Conservation (phyloP, 2,888 invertebrate genomes). For the Julus scandinavius region DNA sequence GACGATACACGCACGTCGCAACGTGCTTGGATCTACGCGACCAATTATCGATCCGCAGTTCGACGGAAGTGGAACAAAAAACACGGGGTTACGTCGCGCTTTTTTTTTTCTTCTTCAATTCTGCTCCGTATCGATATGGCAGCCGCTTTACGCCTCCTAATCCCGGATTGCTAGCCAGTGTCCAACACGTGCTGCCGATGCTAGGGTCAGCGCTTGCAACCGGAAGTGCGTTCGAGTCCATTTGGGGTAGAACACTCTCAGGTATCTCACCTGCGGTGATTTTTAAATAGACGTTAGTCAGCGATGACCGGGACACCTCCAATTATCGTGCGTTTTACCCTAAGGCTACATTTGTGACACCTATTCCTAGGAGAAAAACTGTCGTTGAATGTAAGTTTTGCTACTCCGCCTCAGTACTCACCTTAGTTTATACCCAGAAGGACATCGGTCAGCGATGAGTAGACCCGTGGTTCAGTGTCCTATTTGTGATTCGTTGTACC, state of each 20-base stretch:
- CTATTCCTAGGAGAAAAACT: too few relatives aligned
- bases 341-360: not conserved
- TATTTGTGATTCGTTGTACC: too few relatives aligned
- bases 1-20: not conserved
- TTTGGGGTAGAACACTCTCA: too few relatives aligned
- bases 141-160: not conserved
- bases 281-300: not conserved
- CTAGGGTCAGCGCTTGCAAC: not conserved
- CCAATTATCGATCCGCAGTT: not conserved
- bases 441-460: not conserved
- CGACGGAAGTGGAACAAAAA: not conserved
- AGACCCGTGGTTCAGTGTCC: not conserved
- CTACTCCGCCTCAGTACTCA: too few relatives aligned
- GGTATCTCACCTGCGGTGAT: too few relatives aligned
- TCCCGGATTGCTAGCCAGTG: not conserved
- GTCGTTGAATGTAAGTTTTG: too few relatives aligned
- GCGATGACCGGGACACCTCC: not conserved
- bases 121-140: too few relatives aligned
- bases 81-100: too few relatives aligned
- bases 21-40: not conserved
- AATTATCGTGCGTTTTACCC: not conserved
- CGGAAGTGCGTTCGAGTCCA: not conserved
- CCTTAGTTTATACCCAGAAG: not conserved
- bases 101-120: too few relatives aligned
- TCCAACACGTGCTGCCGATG: not conserved